Evolutionary conservation across 1,140 invertebrate species (phyloP).

Genomic region (Drosophila sucinea): DNA sequence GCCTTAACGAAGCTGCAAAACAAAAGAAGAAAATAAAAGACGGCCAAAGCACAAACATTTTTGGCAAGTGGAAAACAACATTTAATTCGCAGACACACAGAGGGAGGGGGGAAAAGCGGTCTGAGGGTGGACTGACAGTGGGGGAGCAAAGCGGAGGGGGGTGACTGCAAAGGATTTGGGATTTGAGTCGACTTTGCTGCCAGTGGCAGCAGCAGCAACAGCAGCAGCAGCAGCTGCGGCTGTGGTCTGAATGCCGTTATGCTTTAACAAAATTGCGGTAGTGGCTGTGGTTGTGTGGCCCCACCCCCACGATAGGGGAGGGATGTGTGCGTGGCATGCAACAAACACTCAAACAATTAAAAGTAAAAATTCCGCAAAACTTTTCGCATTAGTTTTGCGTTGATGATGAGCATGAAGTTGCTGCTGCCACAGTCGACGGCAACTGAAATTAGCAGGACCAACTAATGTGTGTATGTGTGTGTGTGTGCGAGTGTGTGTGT

Average conservation of each 20-base stretch:
- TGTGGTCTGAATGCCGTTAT: conserved; percentile 66
- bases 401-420: conserved; percentile 69
- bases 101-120: conserved; percentile 12
- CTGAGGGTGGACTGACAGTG: neutral
- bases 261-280: conserved; percentile 78
- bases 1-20: conserved; percentile 29
- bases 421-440: conserved; percentile 41
- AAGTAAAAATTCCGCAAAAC: conserved; percentile 75
- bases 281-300: conserved; percentile 52
- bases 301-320: neutral
- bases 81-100: conserved; percentile 49
- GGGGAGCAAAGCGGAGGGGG: neutral
- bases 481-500: conserved; percentile 1
- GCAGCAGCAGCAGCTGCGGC: conserved; percentile 34
- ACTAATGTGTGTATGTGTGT: conserved; percentile 45
- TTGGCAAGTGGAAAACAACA: conserved; percentile 39
- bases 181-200: conserved; percentile 47
- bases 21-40: conserved; percentile 1
- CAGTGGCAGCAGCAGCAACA: conserved; percentile 29
- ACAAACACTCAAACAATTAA: conserved; percentile 78
- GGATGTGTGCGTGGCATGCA: conserved; percentile 42
- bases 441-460: conserved; percentile 67
- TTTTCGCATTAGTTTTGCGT: conserved; percentile 77
- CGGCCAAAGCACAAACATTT: conserved; percentile 24
- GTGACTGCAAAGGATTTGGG: conserved; percentile 35